Conservation (phyloP, 2,113 vertebrate genomes). For the Aythya baeri region DNA sequence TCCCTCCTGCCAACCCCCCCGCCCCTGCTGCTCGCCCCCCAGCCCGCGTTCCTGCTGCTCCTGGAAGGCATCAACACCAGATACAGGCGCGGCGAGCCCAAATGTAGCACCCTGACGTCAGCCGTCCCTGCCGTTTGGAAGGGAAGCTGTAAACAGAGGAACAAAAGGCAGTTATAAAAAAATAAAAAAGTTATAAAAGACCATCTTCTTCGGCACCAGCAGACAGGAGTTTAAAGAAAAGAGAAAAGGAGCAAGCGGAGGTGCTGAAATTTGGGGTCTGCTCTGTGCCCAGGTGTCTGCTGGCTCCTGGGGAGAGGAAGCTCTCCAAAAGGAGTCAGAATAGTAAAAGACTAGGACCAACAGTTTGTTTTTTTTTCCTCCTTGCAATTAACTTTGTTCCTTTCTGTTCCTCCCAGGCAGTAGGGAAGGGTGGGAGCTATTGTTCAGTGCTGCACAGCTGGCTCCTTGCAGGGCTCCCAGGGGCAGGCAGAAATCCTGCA, state of each 20-base stretch:
- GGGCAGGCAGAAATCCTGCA: neutral
- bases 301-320: neutral
- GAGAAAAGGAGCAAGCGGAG: neutral
- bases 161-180: constrained; percentile 53
- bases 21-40: neutral
- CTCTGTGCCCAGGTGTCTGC: neutral
- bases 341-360: neutral
- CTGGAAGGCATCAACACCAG: constrained; percentile 40
- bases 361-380: neutral
- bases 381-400: neutral
- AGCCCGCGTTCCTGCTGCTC: neutral
- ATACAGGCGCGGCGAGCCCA: constrained; percentile 31
- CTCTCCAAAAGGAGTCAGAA: neutral
- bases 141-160: constrained; percentile 64
- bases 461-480: neutral
- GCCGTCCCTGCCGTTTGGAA: constrained; percentile 25
- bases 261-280: neutral
- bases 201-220: neutral
- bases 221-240: neutral
- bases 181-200: constrained; percentile 20
- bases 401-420: neutral
- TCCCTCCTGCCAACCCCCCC: neutral
- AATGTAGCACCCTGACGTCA: constrained; percentile 66
- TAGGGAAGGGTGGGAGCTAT: constrained; percentile 31
- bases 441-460: neutral